Percentiles rank a stretch among this genome's conserved stretches.
Conservation (phyloP, 2,888 invertebrate species). For the Eupithecia insigniata region DNA sequence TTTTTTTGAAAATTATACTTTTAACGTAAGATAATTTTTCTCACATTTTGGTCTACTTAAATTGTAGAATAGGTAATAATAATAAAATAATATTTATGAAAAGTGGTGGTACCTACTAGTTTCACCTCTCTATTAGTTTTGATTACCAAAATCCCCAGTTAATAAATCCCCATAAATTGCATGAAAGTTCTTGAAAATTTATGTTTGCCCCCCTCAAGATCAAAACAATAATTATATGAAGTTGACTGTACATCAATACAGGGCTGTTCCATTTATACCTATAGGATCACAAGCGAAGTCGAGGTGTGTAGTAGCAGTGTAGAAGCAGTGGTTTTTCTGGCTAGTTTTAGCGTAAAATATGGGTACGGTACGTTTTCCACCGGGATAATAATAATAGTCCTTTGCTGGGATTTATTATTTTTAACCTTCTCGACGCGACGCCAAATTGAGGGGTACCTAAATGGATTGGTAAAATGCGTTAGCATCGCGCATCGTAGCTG, state of each 20-base stretch:
- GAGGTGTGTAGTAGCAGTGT: not conserved
- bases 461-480: not conserved
- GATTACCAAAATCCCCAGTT: not conserved
- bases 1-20: not conserved
- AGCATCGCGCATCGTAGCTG: not conserved
- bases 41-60: not conserved
- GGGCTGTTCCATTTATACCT: not conserved
- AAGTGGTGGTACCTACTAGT: not conserved
- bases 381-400: not conserved
- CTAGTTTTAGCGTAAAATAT: not conserved
- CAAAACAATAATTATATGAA: not conserved
- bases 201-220: not conserved
- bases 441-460: too few relatives aligned
- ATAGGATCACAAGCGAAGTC: not conserved
- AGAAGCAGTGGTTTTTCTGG: not conserved
- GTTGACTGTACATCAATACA: not conserved
- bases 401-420: not conserved
- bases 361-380: not conserved
- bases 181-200: not conserved
- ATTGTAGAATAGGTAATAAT: not conserved
- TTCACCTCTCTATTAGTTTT: not conserved
- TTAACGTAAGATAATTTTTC: not conserved
- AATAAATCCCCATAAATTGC: not conserved
- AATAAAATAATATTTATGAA: not conserved
- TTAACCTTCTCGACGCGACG: not conserved